Conservation (phyloP, 2,113 vertebrate species). For the Chaetura pelagica region DNA sequence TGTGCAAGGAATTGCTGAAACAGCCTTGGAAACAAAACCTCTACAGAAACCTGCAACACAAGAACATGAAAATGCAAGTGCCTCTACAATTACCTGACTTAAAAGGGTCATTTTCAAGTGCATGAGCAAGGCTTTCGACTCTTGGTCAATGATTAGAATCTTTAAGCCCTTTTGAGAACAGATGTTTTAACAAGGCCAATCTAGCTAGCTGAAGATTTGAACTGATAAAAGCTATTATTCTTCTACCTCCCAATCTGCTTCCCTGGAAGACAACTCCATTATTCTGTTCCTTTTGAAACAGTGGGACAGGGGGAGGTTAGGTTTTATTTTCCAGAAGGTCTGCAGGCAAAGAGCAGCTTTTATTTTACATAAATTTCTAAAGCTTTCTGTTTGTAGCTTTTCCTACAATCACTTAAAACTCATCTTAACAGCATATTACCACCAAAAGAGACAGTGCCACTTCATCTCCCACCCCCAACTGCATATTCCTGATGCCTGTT, state of each 20-base stretch:
- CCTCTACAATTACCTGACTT: not conserved
- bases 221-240: not conserved
- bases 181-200: not conserved
- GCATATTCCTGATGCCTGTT: not conserved
- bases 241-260: not conserved
- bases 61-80: not conserved
- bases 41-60: not conserved
- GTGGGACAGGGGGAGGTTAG: not conserved
- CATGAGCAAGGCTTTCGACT: not conserved
- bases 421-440: not conserved
- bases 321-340: not conserved
- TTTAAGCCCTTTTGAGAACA: not conserved
- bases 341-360: not conserved
- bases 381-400: not conserved
- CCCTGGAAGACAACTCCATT: not conserved
- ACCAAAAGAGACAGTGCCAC: not conserved
- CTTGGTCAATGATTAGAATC: not conserved
- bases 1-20: not conserved
- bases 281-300: not conserved
- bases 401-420: not conserved
- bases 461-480: not conserved
- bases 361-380: not conserved
- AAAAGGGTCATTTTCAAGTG: not conserved
- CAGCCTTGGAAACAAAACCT: not conserved
- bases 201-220: not conserved